These are phyloP conservation scores for Nemurella pictetii DNA, from an alignment of 2,888 invertebrate species.

Conservation along the genomic window DNA sequence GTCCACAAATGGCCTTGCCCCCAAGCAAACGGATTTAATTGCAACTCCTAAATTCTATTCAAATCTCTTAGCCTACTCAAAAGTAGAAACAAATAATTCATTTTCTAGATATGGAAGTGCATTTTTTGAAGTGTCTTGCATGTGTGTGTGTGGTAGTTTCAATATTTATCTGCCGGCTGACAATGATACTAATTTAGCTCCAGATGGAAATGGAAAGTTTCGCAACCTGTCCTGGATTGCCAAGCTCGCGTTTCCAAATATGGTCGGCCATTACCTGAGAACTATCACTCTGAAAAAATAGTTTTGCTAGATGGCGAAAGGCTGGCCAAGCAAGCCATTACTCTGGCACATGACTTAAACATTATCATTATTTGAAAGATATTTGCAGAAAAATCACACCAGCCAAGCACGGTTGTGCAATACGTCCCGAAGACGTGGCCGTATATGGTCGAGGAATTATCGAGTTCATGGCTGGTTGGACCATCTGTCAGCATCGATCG, in stretches of 20 bases:
- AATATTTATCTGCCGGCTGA: background rate
- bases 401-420: background rate
- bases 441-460: background rate
- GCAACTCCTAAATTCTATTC: background rate
- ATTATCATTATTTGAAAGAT: background rate
- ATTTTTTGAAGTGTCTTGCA: background rate
- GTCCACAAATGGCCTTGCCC: background rate
- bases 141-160: background rate
- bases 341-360: background rate
- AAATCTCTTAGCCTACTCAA: background rate
- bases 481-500: background rate
- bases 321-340: background rate
- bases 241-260: background rate
- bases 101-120: background rate
- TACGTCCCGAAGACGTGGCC: background rate
- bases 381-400: background rate
- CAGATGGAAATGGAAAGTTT: background rate
- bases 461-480: background rate
- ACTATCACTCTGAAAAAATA: constrained; percentile 8
- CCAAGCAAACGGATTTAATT: background rate
- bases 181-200: constrained; percentile 24
- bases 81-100: background rate
- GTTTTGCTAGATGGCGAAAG: background rate
- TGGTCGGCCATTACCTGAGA: background rate
- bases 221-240: background rate